phyloP scores from a whole-genome alignment of 2,888 invertebrate species.

The Caenorhabditis afra region DNA sequence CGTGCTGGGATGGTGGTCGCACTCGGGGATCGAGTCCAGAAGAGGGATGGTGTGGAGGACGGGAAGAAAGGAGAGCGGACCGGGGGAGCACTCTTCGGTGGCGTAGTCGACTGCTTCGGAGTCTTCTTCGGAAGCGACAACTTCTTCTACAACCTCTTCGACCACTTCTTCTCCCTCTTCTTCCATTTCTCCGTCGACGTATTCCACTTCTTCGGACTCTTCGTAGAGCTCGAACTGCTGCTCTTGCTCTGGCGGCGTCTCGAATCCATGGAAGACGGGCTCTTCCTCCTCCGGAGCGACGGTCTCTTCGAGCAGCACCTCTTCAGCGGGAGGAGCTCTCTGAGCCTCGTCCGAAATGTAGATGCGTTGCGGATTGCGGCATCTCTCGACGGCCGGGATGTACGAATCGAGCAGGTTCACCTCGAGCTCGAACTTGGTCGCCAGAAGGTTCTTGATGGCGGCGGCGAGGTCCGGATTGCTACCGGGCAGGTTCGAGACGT shows the following conservation, averaged over 20 bases:
- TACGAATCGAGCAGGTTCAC: slow-evolving; percentile 50
- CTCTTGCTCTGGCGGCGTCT: neutral
- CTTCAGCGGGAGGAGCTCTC: neutral
- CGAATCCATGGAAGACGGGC: neutral
- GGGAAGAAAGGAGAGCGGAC: no score
- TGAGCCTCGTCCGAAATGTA: slow-evolving; percentile 17
- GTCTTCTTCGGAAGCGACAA: neutral
- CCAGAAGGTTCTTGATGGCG: slow-evolving; percentile 25
- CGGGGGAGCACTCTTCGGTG: neutral
- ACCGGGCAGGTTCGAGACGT: slow-evolving; percentile 43
- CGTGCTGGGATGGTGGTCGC: slow-evolving; percentile 44
- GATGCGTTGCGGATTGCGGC: slow-evolving; percentile 27
- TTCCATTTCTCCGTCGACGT: slow-evolving; percentile 6
- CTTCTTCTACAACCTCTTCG: neutral
- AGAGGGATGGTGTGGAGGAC: neutral
- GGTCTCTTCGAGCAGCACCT: no score
- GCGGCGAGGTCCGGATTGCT: slow-evolving; percentile 2
- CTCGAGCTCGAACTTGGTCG: slow-evolving; percentile 50
- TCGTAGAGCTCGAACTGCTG: neutral
- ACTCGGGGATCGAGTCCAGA: slow-evolving; percentile 23
- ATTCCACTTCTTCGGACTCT: neutral
- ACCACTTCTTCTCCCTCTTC: neutral
- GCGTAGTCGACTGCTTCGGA: neutral
- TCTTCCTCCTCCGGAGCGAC: neutral
- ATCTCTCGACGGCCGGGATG: slow-evolving; percentile 50